Base-by-base conservation (phyloP, 2,888 invertebrate species). In the Mythimna albipuncta region DNA sequence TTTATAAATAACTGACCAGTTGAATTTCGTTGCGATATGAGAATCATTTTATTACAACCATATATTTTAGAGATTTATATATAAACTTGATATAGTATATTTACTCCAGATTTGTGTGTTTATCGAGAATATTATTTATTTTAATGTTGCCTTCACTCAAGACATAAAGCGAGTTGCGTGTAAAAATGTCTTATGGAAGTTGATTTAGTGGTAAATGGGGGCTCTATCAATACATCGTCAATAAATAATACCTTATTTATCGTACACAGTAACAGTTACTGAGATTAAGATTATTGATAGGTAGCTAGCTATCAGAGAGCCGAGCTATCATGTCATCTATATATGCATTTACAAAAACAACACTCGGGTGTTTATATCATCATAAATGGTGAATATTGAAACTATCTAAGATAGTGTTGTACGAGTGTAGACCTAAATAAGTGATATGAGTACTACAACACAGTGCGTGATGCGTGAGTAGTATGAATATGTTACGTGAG, bases 121-220 rank as follows among this genome's bases (percentile, higher is more conserved):
- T 82, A 73, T 82, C 69, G 72, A 75, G 69, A 64, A 70, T 67
- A 64, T 50, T 65, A 68, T 72, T 80, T 76, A 73, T 81, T 77
- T 75, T 62, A 65, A 72, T 71, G 58, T 69, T 80, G 69, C 76
- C 76, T 83, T 76, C 64, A 69, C 76, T 69, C 64, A 64, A 79
- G 32, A 58, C 50, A 76, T 80, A 73, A 75, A 69, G 65, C 80
- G 84, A 84, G 84, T 85, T 85, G 85, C 85, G 79, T 83, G 84
- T 69, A 41, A 75, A 61, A 75, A 75, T 78, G 85, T 85, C 81
- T 81, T 83, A 85, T 78, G 84, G 76, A 72, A 76, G 57, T 80
- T 75, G 59, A 82, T 85, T 80, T 69, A 59, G 70, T 79, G 58
- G 50, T 75, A 71, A 69, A 67, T 72, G 69, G 35, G 32, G 68